Conservation (phyloP, 1,140 invertebrate genomes). For the Trachymyrmex septentrionalis region DNA sequence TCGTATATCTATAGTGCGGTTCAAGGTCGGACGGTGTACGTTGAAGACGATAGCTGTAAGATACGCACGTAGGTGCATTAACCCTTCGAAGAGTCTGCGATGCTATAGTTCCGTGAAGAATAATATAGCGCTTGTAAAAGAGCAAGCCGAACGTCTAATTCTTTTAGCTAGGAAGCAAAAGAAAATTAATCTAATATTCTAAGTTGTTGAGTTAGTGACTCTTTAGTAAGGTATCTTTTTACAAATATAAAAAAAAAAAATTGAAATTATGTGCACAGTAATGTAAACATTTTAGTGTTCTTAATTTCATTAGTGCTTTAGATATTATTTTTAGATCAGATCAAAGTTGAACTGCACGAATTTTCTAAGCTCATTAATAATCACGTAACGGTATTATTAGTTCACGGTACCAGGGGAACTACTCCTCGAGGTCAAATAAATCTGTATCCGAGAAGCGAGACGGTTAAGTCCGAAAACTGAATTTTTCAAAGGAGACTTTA, state of each 20-base stretch:
- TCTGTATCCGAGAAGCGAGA: neutral
- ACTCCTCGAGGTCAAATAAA: slow-evolving; percentile 11
- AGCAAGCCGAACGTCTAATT: neutral
- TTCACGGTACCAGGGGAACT: slow-evolving; percentile 27
- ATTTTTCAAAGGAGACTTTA: neutral
- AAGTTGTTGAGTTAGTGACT: neutral
- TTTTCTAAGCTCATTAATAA: slow-evolving; percentile 27
- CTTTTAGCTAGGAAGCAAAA: too few species aligned
- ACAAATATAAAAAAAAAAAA: neutral
- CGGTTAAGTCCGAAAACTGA: neutral
- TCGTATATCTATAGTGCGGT: slow-evolving; percentile 74
- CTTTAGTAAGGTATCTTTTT: neutral
- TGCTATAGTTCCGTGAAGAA: slow-evolving; percentile 43
- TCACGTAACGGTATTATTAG: slow-evolving; percentile 56
- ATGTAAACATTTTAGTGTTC: neutral
- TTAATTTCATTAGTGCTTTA: slow-evolving; percentile 4
- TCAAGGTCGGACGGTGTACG: slow-evolving; percentile 83
- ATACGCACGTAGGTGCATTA: slow-evolving; percentile 80
- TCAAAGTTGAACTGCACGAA: neutral
- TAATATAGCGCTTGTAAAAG: neutral
- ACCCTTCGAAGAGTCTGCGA: slow-evolving; percentile 76
- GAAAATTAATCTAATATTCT: too few species aligned
- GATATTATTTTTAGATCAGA: neutral
- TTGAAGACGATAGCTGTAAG: slow-evolving; percentile 79
- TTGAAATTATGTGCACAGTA: neutral